Base-by-base conservation (phyloP, 2,113 vertebrate genomes). In the Tachysurus vachellii region DNA sequence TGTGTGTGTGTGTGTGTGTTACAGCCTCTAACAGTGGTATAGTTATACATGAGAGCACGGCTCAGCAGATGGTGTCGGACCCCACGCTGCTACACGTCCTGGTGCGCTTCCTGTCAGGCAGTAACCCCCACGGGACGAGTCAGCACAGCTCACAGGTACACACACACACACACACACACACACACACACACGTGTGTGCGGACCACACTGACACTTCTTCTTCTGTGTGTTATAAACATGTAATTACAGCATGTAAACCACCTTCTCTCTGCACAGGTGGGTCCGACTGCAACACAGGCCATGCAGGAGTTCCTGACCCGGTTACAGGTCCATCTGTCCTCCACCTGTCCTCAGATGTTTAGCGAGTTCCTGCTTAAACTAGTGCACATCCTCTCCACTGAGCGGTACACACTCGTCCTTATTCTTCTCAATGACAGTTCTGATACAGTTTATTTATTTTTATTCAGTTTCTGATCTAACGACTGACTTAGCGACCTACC, bases 281-380 rank as follows among this genome's bases (percentile, higher is more conserved):
- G 98, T 56, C 98, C 98, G 91, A 99, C 98, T n/a, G 97, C 97
- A 36, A 99, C 97, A 0, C 98, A 99, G 96, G 98, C 98, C 92
- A 98, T 99, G 98, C 98, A 99, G 66, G 98, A 99, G 92, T 99
- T 99, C 91, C 94, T 99, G 90, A 98, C 97, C 88, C 95, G 98
- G 21, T 95, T 99, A 87, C 98, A 99, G 94, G 98, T 99, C 59
- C 98, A 99, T 92, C 96, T 99, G 88, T 99, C 97, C 89, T 97
- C 98, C 92, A 96, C 96, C 81, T 97, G 97, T 92, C 98, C 98
- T 70, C 98, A 99, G 92, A 97, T 99, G 95, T 99, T 99, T 94
- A 99, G 98, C 94, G 98, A 99, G 96, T 99, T 99, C 95, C 96
- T 99, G 88, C 95, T 99, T 80, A 97, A 98, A 89, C 94, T 99